Evolutionary conservation across 2,888 invertebrate genomes (phyloP).

Genomic region (Erpobdella octoculata): DNA sequence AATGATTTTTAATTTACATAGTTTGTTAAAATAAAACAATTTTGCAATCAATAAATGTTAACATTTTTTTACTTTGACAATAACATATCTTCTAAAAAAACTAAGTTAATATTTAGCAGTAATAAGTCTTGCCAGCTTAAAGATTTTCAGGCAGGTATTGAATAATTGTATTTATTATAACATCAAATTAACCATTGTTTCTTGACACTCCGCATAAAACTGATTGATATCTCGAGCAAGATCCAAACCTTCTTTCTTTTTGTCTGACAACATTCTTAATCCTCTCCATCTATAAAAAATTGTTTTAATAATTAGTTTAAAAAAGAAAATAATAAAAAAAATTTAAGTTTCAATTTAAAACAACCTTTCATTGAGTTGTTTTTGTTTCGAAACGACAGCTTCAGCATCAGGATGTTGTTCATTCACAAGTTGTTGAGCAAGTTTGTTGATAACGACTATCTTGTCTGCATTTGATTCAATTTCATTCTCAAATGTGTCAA

Average conservation of each 20-base stretch:
- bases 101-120: no score
- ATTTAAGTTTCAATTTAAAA: neutral
- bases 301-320: neutral
- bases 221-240: conserved; percentile 95
- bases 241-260: conserved; percentile 87
- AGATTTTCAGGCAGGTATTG: neutral
- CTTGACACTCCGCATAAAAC: conserved; percentile 97
- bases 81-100: neutral
- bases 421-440: conserved; percentile 86
- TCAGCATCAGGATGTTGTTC: conserved; percentile 96
- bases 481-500: conserved; percentile 98
- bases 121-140: neutral
- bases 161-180: neutral
- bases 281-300: conserved; percentile 53
- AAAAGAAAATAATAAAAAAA: neutral
- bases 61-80: neutral
- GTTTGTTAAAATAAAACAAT: neutral
- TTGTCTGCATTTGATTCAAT: conserved; percentile 55
- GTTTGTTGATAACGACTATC: conserved; percentile 88
- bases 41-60: neutral
- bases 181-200: conserved; percentile 66
- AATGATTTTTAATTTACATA: neutral
- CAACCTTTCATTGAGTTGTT: conserved; percentile 54
- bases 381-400: conserved; percentile 80
- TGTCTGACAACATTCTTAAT: conserved; percentile 86